phyloP scores from a whole-genome alignment of 1,140 invertebrate species.

The Gryllus bimaculatus region DNA sequence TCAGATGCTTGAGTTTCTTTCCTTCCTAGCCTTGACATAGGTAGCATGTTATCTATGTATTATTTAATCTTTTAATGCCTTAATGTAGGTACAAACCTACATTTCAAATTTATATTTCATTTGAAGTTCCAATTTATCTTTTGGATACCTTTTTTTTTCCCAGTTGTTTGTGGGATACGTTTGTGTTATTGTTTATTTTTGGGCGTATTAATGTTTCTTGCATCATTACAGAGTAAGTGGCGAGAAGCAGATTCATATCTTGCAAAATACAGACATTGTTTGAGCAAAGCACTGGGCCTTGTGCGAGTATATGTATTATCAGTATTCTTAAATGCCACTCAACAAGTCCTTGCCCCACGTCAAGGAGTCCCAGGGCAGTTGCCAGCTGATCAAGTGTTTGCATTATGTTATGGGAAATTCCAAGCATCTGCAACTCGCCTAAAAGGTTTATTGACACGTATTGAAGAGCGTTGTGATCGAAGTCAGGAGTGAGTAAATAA shows the following conservation, averaged over 20 bases:
- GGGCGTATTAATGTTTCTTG: no score
- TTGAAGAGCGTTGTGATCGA: constrained; percentile 64
- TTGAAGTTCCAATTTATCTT: no score
- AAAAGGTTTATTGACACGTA: constrained; percentile 66
- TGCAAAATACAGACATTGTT: constrained; percentile 67
- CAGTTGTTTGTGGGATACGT: no score
- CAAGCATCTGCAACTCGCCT: constrained; percentile 77
- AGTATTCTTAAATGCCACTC: constrained; percentile 64
- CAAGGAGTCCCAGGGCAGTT: constrained; percentile 35
- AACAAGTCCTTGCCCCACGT: constrained; percentile 47
- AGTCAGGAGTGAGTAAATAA: constrained; percentile 49
- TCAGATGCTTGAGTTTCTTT: no score
- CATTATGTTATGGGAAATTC: constrained; percentile 90
- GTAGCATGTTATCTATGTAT: no score
- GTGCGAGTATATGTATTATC: constrained; percentile 66
- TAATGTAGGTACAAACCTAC: no score
- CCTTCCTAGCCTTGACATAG: no score
- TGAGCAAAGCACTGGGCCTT: constrained; percentile 66
- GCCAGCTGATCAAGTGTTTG: constrained; percentile 51
- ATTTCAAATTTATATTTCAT: no score
- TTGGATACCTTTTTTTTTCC: no score
- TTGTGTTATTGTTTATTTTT: no score
- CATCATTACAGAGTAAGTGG: constrained; percentile 45
- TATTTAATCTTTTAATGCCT: no score
- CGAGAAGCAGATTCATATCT: constrained; percentile 62